Base-by-base conservation (phyloP, 2,797 vertebrate species). In the Cuniculus paca region DNA sequence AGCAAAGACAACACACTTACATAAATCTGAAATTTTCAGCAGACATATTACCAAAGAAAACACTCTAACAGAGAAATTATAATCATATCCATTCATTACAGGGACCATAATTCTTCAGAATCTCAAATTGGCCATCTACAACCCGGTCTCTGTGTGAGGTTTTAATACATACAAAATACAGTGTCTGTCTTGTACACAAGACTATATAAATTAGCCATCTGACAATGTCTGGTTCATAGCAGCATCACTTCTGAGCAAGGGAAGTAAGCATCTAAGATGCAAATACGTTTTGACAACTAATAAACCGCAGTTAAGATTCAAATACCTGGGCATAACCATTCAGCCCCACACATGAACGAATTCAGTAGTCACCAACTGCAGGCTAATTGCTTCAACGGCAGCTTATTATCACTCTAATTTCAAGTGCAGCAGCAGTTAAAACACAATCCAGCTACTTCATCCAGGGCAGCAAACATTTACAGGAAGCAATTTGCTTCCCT, bases 351-450 rank as follows among this genome's bases (percentile, higher is more conserved):
- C 84, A 78, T 90, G 95, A 92, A 65, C 0, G 12, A 97, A 97
- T 83, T 86, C 97, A 97, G 97, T 78, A 97, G 90, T 95, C 81
- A 90, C 95, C 95, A 97, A 88, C 93, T 94, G 83, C 95, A 97
- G 92, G 95, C 97, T 97, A 96, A 93, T 93, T 91, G 91, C 95
- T 93, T 84, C 86, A 80, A 95, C 84, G n/a, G 94, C 93, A 90
- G 94, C 75, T 91, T 95, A 95, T 96, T 88, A 86, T 87, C 75
- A 45, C 87, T 85, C 87, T 90, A 74, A 39, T 89, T 96, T 91
- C 92, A 84, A 92, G 74, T 91, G 80, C 31, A 56, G 95, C 56
- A 70, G 96, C 88, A 93, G 80, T 78, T 83, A 81, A 81, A 75
- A 70, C 77, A 86, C 91, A 88, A 75, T 94, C 8, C 81, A 97